These are phyloP conservation scores for Axis porcinus DNA, from an alignment of 2,113 vertebrate species.

Conservation along the genomic window DNA sequence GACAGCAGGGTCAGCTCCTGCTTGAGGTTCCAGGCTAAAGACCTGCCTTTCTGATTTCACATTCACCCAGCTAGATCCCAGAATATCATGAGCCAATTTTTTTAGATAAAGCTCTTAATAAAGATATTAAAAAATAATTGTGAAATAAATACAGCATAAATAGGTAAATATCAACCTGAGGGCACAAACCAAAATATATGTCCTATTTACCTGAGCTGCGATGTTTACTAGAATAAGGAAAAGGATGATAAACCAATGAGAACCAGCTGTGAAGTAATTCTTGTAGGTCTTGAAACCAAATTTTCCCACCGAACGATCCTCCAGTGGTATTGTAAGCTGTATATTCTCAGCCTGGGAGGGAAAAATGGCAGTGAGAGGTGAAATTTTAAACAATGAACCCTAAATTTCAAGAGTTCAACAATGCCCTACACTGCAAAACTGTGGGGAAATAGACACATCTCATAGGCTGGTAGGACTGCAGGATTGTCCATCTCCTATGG, in stretches of 20 bases:
- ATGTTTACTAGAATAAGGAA: background rate
- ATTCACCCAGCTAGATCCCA: accelerated
- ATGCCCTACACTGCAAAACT: too few relatives aligned
- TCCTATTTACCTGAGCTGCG: accelerated
- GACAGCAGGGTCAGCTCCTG: accelerated
- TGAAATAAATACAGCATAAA: background rate
- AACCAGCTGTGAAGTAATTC: too few relatives aligned
- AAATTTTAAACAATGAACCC: too few relatives aligned
- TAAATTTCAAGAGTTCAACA: too few relatives aligned
- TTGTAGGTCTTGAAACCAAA: too few relatives aligned
- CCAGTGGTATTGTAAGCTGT: too few relatives aligned
- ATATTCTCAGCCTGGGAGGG: slow-evolving; percentile 68
- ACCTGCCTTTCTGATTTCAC: background rate
- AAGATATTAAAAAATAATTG: background rate
- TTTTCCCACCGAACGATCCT: too few relatives aligned
- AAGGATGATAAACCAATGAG: slow-evolving; percentile 74
- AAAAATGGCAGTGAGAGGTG: background rate
- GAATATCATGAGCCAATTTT: background rate
- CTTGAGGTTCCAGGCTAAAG: accelerated
- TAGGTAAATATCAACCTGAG: too few relatives aligned
- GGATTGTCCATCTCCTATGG: accelerated
- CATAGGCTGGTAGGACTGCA: too few relatives aligned
- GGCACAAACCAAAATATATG: accelerated
- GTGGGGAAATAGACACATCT: too few relatives aligned
- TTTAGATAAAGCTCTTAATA: background rate